These are phyloP conservation scores for Scaptomyza flava DNA, from an alignment of 2,888 invertebrate genomes.

Conservation along the genomic window DNA sequence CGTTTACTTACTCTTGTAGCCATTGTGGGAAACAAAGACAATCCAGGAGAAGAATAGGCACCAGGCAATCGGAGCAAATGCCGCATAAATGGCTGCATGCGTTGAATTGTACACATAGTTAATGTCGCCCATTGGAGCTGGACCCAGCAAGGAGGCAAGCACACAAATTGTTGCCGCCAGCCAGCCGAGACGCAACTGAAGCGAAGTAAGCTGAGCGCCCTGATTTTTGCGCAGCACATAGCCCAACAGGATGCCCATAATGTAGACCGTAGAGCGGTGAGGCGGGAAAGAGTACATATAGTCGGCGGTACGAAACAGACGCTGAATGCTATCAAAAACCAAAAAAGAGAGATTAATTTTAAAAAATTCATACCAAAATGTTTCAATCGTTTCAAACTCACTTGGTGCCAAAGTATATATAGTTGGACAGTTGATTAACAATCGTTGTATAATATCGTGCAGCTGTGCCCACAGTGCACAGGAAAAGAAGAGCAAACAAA, in stretches of 20 bases:
- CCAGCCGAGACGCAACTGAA: constrained; percentile 86
- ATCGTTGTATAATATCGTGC: constrained; percentile 88
- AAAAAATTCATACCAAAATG: neutral
- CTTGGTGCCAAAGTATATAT: constrained; percentile 89
- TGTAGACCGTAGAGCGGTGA: constrained; percentile 88
- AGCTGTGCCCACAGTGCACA: constrained; percentile 86
- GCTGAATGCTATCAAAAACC: constrained; percentile 85
- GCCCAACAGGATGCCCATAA: constrained; percentile 88
- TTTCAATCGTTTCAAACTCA: constrained; percentile 82
- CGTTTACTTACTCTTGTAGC: constrained; percentile 85
- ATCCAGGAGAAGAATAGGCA: constrained; percentile 89
- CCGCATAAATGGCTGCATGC: constrained; percentile 89
- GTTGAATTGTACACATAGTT: constrained; percentile 87
- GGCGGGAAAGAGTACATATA: constrained; percentile 88
- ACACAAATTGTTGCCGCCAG: constrained; percentile 85
- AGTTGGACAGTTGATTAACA: constrained; percentile 87
- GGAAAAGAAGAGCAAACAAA: constrained; percentile 82
- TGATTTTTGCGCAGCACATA: constrained; percentile 86
- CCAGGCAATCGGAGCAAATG: constrained; percentile 89
- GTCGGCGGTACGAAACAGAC: constrained; percentile 89
- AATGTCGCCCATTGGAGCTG: constrained; percentile 88
- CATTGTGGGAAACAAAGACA: constrained; percentile 87
- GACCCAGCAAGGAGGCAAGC: constrained; percentile 86
- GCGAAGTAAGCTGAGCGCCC: constrained; percentile 82
- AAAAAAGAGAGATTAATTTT: neutral